Evolutionary conservation across 1,140 invertebrate species (phyloP), one percentile per base, ranked within the genome.

Genomic region (Bombus waltoni): DNA sequence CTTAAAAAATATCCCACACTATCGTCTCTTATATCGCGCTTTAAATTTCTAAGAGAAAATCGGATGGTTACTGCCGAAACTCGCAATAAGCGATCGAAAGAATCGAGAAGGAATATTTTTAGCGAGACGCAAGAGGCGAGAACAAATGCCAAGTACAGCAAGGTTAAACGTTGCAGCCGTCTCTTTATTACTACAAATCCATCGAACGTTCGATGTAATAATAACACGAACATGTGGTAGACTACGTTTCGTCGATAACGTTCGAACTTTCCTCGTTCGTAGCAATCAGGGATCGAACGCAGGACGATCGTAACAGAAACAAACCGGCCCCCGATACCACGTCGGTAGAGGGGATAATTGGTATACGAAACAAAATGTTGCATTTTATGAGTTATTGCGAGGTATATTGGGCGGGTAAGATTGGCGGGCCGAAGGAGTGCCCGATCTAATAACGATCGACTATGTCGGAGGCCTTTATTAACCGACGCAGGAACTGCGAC

Each of bases 371-470:
- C 93, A 93, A 93, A 95, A 94, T 93, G 93, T 92, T 93, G 90
- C 93, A 93, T 92, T 95, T 95, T 95, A 95, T 94, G 94, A 94
- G 92, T 94, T 94, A 94, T 95, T 93, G 94, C 92, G 93, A 95
- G 90, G 76, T 79, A 83, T 83, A 84, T 80, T 70, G 92, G 92
- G 87, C 86, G 88, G 87, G 81, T 70, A 90, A 82, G 85, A 83
- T 88, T 78, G 88, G 82, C 79, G 87, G 86, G 84, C 87, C 84
- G 90, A 91, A 92, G 94, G 93, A 93, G 94, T 94, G 94, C 92
- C 94, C 93, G 93, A 95, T 95, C 94, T 93, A 95, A 95, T 95
- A 95, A 95, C 93, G 94, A 94, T 95, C 93, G 94, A 91, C 92
- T 93, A 93, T 80, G 91, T 91, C 90, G 86, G 92, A 95, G 91